Percentiles rank a stretch among this genome's conserved stretches.
Conservation (phyloP, 2,888 invertebrate genomes). For the Tenthredo amoena region DNA sequence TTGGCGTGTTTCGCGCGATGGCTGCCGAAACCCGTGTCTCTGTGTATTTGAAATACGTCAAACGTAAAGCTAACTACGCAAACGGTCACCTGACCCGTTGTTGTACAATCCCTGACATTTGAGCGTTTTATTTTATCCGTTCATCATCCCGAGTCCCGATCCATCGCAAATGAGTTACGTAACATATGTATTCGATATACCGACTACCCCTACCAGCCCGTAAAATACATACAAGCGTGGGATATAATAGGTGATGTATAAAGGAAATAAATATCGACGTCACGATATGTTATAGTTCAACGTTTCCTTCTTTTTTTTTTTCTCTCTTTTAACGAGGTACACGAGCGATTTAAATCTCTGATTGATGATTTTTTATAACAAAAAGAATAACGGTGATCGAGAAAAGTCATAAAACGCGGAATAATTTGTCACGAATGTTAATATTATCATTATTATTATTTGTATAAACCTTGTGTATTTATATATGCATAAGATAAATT, state of each 20-base stretch:
- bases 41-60: neutral
- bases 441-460: neutral
- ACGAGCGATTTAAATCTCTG: neutral
- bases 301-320: neutral
- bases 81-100: conserved; percentile 20
- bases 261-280: neutral
- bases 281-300: neutral
- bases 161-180: conserved; percentile 12
- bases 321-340: neutral
- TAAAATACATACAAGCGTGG: neutral
- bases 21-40: neutral
- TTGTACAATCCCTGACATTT: conserved; percentile 34
- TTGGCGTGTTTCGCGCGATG: neutral
- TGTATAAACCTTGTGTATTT: conserved; percentile 1
- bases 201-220: neutral
- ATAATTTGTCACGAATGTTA: neutral
- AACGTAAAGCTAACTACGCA: neutral
- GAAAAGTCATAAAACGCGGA: neutral
- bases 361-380: neutral
- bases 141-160: neutral
- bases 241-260: neutral
- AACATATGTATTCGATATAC: neutral
- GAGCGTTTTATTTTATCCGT: conserved; percentile 28
- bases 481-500: neutral
- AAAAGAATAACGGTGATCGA: neutral